Evolutionary conservation across 2,113 vertebrate genomes (phyloP), one percentile per base, ranked within the genome.

Genomic region (Bubo bubo): DNA sequence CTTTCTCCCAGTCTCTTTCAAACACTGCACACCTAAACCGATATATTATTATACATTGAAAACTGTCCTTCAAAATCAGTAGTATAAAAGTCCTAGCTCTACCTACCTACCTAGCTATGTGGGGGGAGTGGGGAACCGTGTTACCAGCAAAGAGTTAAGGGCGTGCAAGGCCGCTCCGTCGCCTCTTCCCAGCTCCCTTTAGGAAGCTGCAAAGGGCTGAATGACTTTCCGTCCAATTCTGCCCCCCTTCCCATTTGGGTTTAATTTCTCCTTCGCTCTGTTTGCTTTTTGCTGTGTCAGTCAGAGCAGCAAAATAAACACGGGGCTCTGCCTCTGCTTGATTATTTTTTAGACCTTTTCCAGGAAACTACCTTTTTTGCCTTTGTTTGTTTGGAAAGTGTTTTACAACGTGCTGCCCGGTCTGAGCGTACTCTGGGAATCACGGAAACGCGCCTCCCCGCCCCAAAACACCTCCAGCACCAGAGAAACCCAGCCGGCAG

Each of bases 21-120:
- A 95, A 96, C 98, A 97, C 98, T 95, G 97, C 98, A 98, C 98
- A 97, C 98, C 97, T 96, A 97, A 96, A 97, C 95, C 0, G 97
- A 95, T 97, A 97, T 97, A 98, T 96, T 94, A 96, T 97, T 89
- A 96, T 84, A 97, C 98, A 91, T 60, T 96, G 97, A 97, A 97
- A 98, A 97, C 97, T 67, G 96, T 97, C 97, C 95, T 98, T 98
- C 98, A 97, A 97, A 98, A 98, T 98, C 98, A 98, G 98, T 98
- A 98, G 98, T 98, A 98, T 92, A 98, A 98, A 97, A 98, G 98
- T 97, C 97, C 97, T 98, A 97, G 95, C 95, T 97, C 97, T 98
- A 85, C 88, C 94, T 93, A 77, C 93, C 87, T 96, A 86, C 81
- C 94, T 95, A 66, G 82, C 66, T 96, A 66, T 47, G 86, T 68